A percentile compares a stretch with the other conserved stretches of the same genome.
Evolutionary conservation across 2,113 vertebrate genomes (phyloP).

Genomic region (Vanacampus margaritifer): DNA sequence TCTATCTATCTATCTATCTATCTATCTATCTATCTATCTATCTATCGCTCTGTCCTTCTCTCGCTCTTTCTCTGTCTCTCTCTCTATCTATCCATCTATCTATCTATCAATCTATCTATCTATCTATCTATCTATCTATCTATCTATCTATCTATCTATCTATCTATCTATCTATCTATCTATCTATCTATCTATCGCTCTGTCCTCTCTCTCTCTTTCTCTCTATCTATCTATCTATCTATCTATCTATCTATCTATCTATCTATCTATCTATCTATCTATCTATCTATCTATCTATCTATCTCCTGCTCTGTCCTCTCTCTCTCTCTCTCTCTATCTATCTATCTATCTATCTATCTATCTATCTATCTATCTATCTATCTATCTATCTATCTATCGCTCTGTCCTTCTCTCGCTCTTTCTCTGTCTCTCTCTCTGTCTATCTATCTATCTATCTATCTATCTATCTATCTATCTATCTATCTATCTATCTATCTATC

Average conservation of each 20-base stretch:
- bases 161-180: too few species aligned
- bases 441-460: too few species aligned
- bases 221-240: not conserved
- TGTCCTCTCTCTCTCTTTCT: not conserved
- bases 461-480: not conserved
- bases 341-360: too few species aligned
- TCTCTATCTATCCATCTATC: too few species aligned
- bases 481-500: conserved; percentile 1
- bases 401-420: too few species aligned
- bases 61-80: too few species aligned
- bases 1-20: not conserved
- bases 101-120: not conserved
- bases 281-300: not conserved
- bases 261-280: not conserved
- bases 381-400: conserved; percentile 5
- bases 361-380: not conserved
- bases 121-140: not conserved
- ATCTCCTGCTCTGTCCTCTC: too few species aligned
- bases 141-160: not conserved
- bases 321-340: too few species aligned
- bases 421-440: too few species aligned
- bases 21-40: not conserved
- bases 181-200: too few species aligned
- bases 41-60: too few species aligned
- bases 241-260: conserved; percentile 3